Base-by-base conservation (phyloP, 2,113 vertebrate genomes). In the Canis aureus region DNA sequence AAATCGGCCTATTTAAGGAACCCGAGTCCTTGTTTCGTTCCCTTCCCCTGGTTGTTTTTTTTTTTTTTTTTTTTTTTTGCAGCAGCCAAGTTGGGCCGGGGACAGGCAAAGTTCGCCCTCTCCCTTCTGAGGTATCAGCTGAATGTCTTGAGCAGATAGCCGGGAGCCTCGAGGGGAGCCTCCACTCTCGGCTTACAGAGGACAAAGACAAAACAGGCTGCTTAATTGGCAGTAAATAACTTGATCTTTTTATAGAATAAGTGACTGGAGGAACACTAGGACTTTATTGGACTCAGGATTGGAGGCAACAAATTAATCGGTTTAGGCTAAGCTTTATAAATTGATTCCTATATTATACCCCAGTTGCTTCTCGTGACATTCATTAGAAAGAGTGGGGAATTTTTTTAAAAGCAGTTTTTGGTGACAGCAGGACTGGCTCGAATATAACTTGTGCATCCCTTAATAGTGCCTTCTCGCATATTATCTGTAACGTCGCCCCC, bases 151-250 rank as follows among this genome's bases (percentile, higher is more conserved):
- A 98, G 98, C 96, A 95, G 98, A 98, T 95, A 98, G 98, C 98
- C 97, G 94, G 98, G 97, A 98, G 98, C 98, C 98, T 98, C 87
- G 97, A 97, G 97, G 97, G 98, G 98, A 98, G 98, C 98, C 97
- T 97, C 76, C 93, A 98, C 97, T 92, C 94, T 98, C 97, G 97
- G 98, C 98, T 98, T 98, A 98, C 98, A 82, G 93, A 98, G 98
- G 98, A 99, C 99, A 99, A 99, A 99, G 98, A 98, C 98, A 98
- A 98, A 99, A 99, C 98, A 98, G 97, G 97, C 98, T 98, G 98
- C 98, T 98, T 99, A 99, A 99, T 98, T 99, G 99, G 98, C 98
- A 99, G 99, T 99, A 99, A 99, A 99, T 99, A 99, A 99, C 98
- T 99, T 99, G 98, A 98, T 99, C 98, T 99, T 98, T 99, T 99